A percentile compares a stretch with the other conserved stretches of the same genome.
Conservation (phyloP, 1,140 invertebrate genomes). For the Pectinophora gossypiella region DNA sequence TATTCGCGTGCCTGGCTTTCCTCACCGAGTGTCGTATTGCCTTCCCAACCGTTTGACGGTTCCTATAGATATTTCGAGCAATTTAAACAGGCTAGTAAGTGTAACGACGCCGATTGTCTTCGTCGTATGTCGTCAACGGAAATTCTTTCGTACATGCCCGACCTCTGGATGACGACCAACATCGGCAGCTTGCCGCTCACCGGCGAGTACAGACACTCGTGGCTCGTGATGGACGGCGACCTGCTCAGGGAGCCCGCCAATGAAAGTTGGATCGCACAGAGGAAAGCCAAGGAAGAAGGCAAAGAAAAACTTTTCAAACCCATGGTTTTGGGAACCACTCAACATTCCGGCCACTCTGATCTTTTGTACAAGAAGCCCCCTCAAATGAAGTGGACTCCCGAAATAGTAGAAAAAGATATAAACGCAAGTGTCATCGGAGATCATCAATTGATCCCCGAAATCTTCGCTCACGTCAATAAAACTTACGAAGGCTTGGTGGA, state of each 20-base stretch:
- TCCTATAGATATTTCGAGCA: constrained; percentile 78
- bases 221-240: constrained; percentile 84
- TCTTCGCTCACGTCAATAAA: constrained; percentile 79
- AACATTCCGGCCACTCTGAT: constrained; percentile 80
- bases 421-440: constrained; percentile 80
- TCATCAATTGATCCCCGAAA: constrained; percentile 77
- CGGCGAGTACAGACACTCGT: constrained; percentile 81
- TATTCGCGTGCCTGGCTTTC: constrained; percentile 85
- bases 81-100: constrained; percentile 77
- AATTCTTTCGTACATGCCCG: constrained; percentile 80
- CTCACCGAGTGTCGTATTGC: constrained; percentile 82
- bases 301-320: constrained; percentile 64
- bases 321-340: constrained; percentile 84
- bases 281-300: constrained; percentile 57
- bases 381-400: constrained; percentile 79
- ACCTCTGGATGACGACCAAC: constrained; percentile 78
- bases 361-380: constrained; percentile 74
- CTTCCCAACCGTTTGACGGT: constrained; percentile 77
- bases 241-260: constrained; percentile 80
- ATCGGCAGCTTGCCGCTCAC: constrained; percentile 79
- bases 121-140: constrained; percentile 77
- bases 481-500: constrained; percentile 80
- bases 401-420: constrained; percentile 78
- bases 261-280: constrained; percentile 74
- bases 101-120: constrained; percentile 77